Percentiles rank a stretch among this genome's conserved stretches.
These are phyloP conservation scores for Ophonus ardosiacus DNA, from an alignment of 2,888 invertebrate species.

Conservation along the genomic window DNA sequence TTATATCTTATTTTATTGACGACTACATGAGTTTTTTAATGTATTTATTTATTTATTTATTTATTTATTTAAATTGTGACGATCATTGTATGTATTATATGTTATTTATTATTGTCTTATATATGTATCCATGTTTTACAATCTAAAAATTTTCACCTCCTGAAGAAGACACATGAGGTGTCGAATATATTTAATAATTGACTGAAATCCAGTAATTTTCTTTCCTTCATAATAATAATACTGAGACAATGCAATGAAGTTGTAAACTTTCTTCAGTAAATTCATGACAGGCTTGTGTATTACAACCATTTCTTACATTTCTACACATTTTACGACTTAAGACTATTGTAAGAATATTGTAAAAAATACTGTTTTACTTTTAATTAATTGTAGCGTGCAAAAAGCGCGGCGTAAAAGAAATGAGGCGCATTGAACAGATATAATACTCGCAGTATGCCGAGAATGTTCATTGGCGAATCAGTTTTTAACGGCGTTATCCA, in stretches of 20 bases:
- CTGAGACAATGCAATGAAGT: background rate
- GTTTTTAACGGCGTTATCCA: slow-evolving; percentile 7
- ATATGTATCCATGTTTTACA: no score
- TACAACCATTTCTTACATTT: background rate
- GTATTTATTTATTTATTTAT: no score
- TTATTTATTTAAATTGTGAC: no score
- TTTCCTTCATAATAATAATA: background rate
- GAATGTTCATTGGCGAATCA: slow-evolving; percentile 45
- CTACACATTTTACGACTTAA: background rate
- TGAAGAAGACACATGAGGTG: no score
- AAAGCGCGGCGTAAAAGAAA: slow-evolving; percentile 3
- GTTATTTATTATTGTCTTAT: no score
- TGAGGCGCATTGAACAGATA: background rate
- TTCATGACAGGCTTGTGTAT: background rate
- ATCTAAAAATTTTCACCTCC: no score
- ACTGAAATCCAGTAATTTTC: no score
- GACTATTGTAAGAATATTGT: background rate
- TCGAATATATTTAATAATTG: no score
- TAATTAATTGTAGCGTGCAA: slow-evolving; percentile 1
- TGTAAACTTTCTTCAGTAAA: background rate
- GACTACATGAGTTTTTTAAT: no score
- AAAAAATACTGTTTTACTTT: background rate
- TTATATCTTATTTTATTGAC: no score
- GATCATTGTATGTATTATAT: no score
- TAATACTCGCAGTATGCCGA: background rate